Percentiles rank a stretch among this genome's conserved stretches.
phyloP scores from a whole-genome alignment of 2,797 vertebrate genomes.

The Stomatorhinus walkeri region DNA sequence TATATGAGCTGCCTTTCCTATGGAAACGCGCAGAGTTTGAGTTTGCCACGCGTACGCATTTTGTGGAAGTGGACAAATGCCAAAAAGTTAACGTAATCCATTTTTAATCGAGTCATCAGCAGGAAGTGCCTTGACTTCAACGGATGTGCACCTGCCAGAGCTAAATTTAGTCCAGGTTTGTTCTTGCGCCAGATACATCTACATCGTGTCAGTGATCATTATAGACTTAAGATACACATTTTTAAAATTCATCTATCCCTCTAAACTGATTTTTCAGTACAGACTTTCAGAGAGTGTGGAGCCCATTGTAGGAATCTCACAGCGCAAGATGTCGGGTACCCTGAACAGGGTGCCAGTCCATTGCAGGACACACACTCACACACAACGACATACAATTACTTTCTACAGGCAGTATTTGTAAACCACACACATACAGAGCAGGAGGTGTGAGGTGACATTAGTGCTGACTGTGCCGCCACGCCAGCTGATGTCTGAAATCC shows the following conservation, averaged over 20 bases:
- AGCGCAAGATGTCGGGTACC: not conserved
- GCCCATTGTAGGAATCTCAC: not conserved
- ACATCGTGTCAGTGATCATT: not conserved
- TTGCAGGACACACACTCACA: not conserved
- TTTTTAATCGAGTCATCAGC: constrained; percentile 47
- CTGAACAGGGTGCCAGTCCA: not conserved
- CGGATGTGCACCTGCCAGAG: constrained; percentile 27
- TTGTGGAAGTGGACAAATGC: constrained; percentile 22
- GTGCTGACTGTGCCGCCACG: not conserved
- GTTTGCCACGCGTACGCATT: not conserved
- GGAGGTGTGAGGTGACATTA: not conserved
- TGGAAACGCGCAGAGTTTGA: not conserved
- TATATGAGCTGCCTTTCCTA: not conserved
- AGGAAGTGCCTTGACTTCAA: constrained; percentile 36
- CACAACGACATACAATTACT: not conserved
- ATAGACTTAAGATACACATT: not conserved
- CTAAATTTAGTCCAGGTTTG: constrained; percentile 41
- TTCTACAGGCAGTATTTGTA: not conserved
- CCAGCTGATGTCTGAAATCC: not conserved
- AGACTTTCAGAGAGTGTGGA: not conserved
- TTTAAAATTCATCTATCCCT: not conserved
- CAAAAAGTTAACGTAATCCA: constrained; percentile 39
- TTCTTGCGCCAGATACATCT: not conserved
- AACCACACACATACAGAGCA: not conserved
- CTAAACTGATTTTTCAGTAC: not conserved